These are phyloP conservation scores for Xestia rhomboidea DNA, from an alignment of 2,888 invertebrate species.

Conservation along the genomic window DNA sequence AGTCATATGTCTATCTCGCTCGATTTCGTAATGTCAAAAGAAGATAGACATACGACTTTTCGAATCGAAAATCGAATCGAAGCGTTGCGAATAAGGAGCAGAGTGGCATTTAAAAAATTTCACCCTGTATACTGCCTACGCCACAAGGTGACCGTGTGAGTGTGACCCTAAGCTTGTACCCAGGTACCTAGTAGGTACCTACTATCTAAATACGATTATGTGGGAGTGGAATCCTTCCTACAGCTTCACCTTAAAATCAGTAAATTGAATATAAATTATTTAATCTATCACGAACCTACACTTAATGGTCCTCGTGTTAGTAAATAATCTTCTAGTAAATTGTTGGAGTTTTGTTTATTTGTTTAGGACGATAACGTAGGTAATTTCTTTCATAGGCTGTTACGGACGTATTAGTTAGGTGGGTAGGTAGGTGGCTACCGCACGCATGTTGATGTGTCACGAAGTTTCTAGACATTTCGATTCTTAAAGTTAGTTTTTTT, in stretches of 20 bases:
- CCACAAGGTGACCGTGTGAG: slow-evolving; percentile 7
- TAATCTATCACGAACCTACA: slow-evolving; percentile 11
- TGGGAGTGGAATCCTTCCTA: neutral
- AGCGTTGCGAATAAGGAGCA: too few relatives aligned
- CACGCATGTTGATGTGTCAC: neutral
- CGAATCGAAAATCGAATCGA: too few relatives aligned
- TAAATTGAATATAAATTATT: neutral
- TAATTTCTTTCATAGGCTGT: slow-evolving; percentile 12
- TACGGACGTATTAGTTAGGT: neutral
- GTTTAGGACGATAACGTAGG: slow-evolving; percentile 31
- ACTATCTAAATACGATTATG: slow-evolving; percentile 2
- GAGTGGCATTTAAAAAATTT: too few relatives aligned
- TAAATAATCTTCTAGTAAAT: slow-evolving; percentile 46
- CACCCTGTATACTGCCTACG: too few relatives aligned
- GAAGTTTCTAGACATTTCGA: neutral
- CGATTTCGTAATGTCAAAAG: too few relatives aligned
- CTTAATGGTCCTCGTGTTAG: slow-evolving; percentile 25
- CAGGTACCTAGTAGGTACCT: neutral
- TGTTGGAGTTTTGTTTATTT: slow-evolving; percentile 33
- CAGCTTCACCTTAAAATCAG: neutral
- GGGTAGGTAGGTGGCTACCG: too few relatives aligned
- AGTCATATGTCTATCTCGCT: too few relatives aligned
- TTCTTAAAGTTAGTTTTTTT: too few relatives aligned
- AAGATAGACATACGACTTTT: too few relatives aligned
- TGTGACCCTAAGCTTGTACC: slow-evolving; percentile 1